Conservation (phyloP, 2,113 vertebrate species). For the Marcusenius ussheri region DNA sequence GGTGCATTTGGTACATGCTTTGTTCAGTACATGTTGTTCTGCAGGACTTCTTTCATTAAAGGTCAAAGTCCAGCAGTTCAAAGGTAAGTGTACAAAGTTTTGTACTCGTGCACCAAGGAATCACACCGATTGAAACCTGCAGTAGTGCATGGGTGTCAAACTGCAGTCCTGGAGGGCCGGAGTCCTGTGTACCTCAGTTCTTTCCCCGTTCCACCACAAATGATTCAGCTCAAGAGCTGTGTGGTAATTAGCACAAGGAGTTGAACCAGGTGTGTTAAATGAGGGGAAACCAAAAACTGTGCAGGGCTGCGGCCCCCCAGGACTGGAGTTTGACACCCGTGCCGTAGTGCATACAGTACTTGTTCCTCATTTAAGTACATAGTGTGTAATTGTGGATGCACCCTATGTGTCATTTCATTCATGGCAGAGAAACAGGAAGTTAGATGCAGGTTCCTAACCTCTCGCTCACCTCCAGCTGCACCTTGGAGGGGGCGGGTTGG, state of each 20-base stretch:
- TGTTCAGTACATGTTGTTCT: not conserved
- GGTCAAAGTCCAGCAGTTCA: not conserved
- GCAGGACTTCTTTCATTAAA: not conserved
- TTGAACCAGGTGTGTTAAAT: no score
- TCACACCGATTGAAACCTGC: not conserved
- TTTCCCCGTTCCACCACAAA: no score
- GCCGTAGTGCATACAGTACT: not conserved
- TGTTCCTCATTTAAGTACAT: not conserved
- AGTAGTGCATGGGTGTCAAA: no score
- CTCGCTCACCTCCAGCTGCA: not conserved
- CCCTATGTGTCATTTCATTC: not conserved
- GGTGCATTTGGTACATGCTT: not conserved
- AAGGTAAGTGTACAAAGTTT: not conserved
- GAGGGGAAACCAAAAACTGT: no score
- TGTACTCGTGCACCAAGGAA: not conserved
- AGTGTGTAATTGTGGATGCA: not conserved
- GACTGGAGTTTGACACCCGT: no score
- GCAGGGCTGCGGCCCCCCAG: no score
- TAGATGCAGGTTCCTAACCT: not conserved
- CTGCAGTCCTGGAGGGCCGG: no score
- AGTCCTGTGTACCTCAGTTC: no score
- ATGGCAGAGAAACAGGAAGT: not conserved
- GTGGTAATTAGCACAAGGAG: no score
- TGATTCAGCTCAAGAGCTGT: no score
- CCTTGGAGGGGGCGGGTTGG: not conserved